Conservation (phyloP, 92 coral and sea anemone species). For the Palythoa grandis region DNA sequence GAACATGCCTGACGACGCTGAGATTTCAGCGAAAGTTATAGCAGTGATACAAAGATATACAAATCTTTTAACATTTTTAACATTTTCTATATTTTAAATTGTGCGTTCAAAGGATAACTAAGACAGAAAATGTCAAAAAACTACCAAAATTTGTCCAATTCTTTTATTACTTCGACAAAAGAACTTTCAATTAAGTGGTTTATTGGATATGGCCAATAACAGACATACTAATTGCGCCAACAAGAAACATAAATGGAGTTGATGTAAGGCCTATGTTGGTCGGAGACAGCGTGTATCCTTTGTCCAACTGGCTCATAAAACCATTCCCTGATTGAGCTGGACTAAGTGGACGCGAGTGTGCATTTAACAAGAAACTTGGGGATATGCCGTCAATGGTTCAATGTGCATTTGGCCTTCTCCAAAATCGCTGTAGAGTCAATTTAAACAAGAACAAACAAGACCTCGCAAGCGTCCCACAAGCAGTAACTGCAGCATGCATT, state of each 20-base stretch:
- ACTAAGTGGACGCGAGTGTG: constrained; percentile 24
- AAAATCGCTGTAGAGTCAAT: constrained; percentile 58
- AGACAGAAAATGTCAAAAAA: too few species aligned
- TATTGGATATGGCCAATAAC: constrained; percentile 30
- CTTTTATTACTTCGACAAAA: too few species aligned
- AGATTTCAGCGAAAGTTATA: too few species aligned
- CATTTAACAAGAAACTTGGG: constrained; percentile 40
- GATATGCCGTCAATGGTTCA: constrained; percentile 45
- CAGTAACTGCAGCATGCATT: constrained; percentile 58
- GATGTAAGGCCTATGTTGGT: constrained; percentile 40
- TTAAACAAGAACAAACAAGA: constrained; percentile 48
- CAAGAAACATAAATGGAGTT: constrained; percentile 28
- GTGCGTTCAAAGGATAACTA: too few species aligned
- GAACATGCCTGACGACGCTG: too few species aligned
- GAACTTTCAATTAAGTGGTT: constrained; percentile 44
- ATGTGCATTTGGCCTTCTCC: constrained; percentile 54
- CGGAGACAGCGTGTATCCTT: constrained; percentile 53
- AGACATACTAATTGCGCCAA: constrained; percentile 31
- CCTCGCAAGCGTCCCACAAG: constrained; percentile 34
- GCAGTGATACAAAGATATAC: too few species aligned
- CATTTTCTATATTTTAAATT: too few species aligned
- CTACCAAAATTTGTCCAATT: too few species aligned
- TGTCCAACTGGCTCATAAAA: constrained; percentile 47
- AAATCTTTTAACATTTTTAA: too few species aligned
- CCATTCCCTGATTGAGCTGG: constrained; percentile 44